Evolutionary conservation across 2,113 vertebrate genomes (phyloP).

Genomic region (Dascyllus trimaculatus): DNA sequence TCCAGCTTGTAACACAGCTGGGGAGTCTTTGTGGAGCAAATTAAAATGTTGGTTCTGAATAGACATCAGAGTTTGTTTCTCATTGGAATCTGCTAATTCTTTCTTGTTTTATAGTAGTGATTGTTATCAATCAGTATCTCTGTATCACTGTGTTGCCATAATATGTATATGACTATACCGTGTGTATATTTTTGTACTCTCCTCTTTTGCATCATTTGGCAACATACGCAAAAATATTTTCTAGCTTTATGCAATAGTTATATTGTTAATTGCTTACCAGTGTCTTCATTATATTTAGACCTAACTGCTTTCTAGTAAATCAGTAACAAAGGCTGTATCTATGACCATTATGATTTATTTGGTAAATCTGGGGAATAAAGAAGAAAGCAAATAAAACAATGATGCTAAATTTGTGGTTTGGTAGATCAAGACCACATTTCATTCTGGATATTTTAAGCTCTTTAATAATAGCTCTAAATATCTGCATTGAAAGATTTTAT

Average conservation of each 20-base stretch:
- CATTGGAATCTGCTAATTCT: constrained; percentile 51
- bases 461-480: no score
- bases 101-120: constrained; percentile 52
- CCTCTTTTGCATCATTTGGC: not conserved
- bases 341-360: not conserved
- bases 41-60: constrained; percentile 84
- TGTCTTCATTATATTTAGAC: no score
- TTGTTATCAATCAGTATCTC: constrained; percentile 24
- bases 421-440: no score
- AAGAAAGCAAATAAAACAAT: not conserved
- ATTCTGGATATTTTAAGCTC: no score
- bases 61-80: constrained; percentile 67
- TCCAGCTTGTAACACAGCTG: constrained; percentile 83
- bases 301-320: no score
- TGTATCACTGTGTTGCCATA: not conserved
- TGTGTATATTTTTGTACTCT: not conserved
- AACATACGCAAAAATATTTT: not conserved
- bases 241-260: not conserved
- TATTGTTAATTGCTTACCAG: no score
- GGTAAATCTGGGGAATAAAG: not conserved
- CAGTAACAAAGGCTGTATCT: no score
- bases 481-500: no score
- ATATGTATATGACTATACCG: not conserved
- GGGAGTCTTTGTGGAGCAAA: constrained; percentile 84
- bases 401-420: no score